Evolutionary conservation across 2,888 invertebrate species (phyloP), one percentile per base, ranked within the genome.

Genomic region (Omphaloscelis lunosa): DNA sequence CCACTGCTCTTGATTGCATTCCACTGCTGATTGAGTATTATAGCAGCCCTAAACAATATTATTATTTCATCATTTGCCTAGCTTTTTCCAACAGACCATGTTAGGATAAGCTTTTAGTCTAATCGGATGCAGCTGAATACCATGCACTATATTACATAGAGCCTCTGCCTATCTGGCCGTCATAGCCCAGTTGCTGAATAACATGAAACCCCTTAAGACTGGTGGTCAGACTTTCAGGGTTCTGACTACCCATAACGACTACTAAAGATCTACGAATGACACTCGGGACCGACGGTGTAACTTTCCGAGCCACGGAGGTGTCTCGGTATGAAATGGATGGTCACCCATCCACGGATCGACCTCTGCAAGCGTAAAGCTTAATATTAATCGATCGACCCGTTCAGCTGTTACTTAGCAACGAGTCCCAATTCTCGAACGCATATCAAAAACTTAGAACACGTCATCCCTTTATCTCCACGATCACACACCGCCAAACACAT

Each of bases 401-500:
- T 48, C 5, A 0, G 27, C 9, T 23, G 8, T 15, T 15, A 9
- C 23, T 3, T 15, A 17, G 6, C 29, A 2, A 67, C 17, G 6
- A 17, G 3, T 1, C 9, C 29, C 67, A 29, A 51, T 56, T 34
- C 17, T n/a, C n/a, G 3, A 73, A 73, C 58, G 6, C 27, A 20
- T 20, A 62, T n/a, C 29, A 61, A 29, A 73, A 51, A 51, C n/a
- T 53, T 62, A 4, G 39, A 82, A 45, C 34, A 69, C 23, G 9
- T 72, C 11, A 17, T 56, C 27, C 41, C 20, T 29, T 63, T 48
- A 61, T 45, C 29, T 48, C 41, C 39, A 41, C n/a, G 9, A 53
- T n/a, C 69, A 68, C 74, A 72, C 66, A 51, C 48, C 59, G 59
- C 17, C 70, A 75, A 62, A 77, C 70, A 62, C 66, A 79, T 61